Evolutionary conservation across 2,797 vertebrate genomes (phyloP).

Genomic region (Apogon hyalosoma): DNA sequence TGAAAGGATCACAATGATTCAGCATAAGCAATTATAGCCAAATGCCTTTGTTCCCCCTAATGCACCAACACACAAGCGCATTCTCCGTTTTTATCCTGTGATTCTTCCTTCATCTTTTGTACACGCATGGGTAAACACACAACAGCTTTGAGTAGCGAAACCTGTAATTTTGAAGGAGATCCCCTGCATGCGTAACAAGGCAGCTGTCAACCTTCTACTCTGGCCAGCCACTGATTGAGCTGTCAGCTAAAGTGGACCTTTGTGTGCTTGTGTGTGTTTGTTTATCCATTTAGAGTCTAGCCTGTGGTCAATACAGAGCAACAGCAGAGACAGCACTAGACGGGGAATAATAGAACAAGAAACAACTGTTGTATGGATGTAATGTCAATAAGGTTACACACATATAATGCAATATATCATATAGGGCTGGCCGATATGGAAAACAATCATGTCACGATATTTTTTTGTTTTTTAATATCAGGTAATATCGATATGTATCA

Average conservation of each 20-base stretch:
- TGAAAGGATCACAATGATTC: slow-evolving; percentile 42
- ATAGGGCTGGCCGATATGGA: too few relatives aligned
- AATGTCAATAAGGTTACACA: neutral
- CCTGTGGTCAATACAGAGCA: slow-evolving; percentile 33
- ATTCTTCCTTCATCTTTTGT: neutral
- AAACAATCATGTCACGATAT: too few relatives aligned
- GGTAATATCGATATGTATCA: too few relatives aligned
- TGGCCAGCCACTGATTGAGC: slow-evolving; percentile 30
- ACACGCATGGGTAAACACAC: slow-evolving; percentile 7
- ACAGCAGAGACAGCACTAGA: neutral
- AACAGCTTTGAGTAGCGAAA: slow-evolving; percentile 30
- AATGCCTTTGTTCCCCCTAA: slow-evolving; percentile 42
- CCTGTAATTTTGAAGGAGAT: slow-evolving; percentile 45
- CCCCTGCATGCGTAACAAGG: slow-evolving; percentile 26
- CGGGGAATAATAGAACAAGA: neutral
- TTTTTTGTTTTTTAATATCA: too few relatives aligned
- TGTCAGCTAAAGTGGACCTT: slow-evolving; percentile 35
- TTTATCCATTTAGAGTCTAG: slow-evolving; percentile 29
- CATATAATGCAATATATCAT: neutral
- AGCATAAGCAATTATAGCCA: slow-evolving; percentile 29
- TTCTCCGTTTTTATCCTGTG: slow-evolving; percentile 6
- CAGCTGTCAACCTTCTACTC: slow-evolving; percentile 39
- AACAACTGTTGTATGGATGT: neutral
- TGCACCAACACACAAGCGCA: slow-evolving; percentile 3
- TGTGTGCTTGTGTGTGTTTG: slow-evolving; percentile 27